Conservation (phyloP, 2,113 vertebrate genomes). For the Cebus imitator region DNA sequence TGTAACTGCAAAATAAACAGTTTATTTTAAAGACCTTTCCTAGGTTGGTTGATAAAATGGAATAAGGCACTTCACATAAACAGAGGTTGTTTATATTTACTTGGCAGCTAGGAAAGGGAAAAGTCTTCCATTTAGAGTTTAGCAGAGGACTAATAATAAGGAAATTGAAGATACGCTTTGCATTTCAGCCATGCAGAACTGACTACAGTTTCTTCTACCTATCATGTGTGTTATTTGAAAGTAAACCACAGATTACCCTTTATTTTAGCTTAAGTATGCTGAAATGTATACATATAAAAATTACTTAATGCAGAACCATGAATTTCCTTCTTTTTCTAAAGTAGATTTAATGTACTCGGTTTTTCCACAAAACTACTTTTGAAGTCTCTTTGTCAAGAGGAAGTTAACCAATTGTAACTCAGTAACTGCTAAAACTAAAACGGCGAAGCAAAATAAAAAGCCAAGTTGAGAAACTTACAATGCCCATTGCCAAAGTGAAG, state of each 20-base stretch:
- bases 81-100: constrained; percentile 59
- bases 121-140: constrained; percentile 54
- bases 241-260: background rate
- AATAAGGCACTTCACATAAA: constrained; percentile 45
- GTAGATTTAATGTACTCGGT: constrained; percentile 56
- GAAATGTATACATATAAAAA: constrained; percentile 68
- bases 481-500: constrained; percentile 98
- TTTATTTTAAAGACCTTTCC: constrained; percentile 38
- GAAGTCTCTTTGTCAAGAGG: background rate
- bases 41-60: constrained; percentile 28
- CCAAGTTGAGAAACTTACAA: constrained; percentile 88
- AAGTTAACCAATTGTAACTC: background rate
- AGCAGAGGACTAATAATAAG: constrained; percentile 44
- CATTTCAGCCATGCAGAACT: constrained; percentile 51
- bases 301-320: constrained; percentile 68
- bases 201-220: background rate
- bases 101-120: constrained; percentile 52
- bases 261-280: constrained; percentile 60
- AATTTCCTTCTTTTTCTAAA: constrained; percentile 52
- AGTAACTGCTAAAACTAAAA: background rate
- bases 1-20: constrained; percentile 39
- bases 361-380: constrained; percentile 24
- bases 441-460: background rate
- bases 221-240: background rate
- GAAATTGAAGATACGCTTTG: constrained; percentile 44